Percentiles rank a stretch among this genome's conserved stretches.
Conservation (phyloP, 2,797 vertebrate genomes). For the Rhynchotus rufescens region DNA sequence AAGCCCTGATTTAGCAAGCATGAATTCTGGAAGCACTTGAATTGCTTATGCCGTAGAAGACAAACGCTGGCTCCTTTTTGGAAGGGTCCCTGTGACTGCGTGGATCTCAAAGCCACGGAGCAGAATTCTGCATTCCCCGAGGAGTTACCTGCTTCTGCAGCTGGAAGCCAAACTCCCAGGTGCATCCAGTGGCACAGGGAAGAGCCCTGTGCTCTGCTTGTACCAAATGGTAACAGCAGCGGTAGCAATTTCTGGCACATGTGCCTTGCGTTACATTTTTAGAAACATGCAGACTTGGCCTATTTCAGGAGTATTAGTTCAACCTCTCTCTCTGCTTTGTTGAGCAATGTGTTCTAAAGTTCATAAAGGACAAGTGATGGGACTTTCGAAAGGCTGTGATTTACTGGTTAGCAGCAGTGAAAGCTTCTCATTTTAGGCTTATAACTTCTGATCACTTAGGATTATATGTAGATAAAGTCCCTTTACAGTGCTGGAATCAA, state of each 20-base stretch:
- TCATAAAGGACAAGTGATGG: neutral
- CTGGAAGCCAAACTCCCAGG: slow-evolving; percentile 1
- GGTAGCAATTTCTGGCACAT: neutral
- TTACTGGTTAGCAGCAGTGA: neutral
- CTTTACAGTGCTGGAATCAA: neutral
- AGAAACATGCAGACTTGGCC: neutral
- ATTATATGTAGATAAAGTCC: fast-evolving
- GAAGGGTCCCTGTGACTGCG: fast-evolving
- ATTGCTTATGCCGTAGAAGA: neutral
- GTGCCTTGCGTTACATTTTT: fast-evolving
- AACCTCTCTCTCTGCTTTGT: neutral
- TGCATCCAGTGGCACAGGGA: neutral
- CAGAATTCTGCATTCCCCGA: neutral
- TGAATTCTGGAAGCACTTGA: neutral
- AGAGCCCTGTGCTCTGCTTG: neutral
- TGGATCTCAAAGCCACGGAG: neutral
- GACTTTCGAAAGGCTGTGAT: neutral
- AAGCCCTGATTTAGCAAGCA: slow-evolving; percentile 16
- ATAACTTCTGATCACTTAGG: neutral
- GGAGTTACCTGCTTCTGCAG: neutral
- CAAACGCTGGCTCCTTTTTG: slow-evolving; percentile 3
- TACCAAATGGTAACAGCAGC: neutral
- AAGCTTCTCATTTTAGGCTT: neutral
- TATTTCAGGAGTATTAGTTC: neutral
- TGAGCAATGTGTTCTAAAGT: neutral